Percentiles rank a stretch among this genome's conserved stretches.
phyloP scores from a whole-genome alignment of 2,888 invertebrate genomes.

The Crematogaster levior region DNA sequence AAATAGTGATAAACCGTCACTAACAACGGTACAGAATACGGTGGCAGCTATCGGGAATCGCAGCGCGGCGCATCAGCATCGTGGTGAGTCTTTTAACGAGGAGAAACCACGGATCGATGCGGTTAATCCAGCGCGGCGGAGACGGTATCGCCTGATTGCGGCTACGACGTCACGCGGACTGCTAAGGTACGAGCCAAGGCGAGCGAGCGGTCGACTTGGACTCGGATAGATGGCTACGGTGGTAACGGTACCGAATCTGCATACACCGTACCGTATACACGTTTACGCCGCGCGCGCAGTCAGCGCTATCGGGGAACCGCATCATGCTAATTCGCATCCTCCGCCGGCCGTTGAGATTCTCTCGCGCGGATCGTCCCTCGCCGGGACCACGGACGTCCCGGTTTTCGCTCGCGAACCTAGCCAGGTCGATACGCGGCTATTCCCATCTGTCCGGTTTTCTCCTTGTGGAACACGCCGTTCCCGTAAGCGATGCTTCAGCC shows the following conservation, averaged over 20 bases:
- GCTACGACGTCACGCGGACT: conserved; percentile 35
- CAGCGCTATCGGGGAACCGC: conserved; percentile 75
- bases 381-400: conserved; percentile 40
- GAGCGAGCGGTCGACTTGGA: conserved; percentile 57
- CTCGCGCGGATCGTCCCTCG: conserved; percentile 47
- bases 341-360: conserved; percentile 52
- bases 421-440: conserved; percentile 39
- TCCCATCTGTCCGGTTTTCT: conserved; percentile 40
- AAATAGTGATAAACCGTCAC: neutral
- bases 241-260: conserved; percentile 83
- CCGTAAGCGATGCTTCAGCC: neutral
- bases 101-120: conserved; percentile 60
- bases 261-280: conserved; percentile 75
- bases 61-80: conserved; percentile 39
- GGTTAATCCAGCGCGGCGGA: conserved; percentile 48
- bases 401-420: conserved; percentile 46
- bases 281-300: conserved; percentile 51
- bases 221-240: conserved; percentile 64
- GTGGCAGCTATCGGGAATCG: conserved; percentile 53
- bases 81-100: conserved; percentile 62
- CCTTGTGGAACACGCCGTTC: conserved; percentile 7
- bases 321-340: conserved; percentile 77
- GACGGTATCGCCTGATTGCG: conserved; percentile 55
- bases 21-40: conserved; percentile 36
- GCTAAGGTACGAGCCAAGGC: conserved; percentile 50